Evolutionary conservation across 2,113 vertebrate genomes (phyloP).

Genomic region (Apteryx owenii): DNA sequence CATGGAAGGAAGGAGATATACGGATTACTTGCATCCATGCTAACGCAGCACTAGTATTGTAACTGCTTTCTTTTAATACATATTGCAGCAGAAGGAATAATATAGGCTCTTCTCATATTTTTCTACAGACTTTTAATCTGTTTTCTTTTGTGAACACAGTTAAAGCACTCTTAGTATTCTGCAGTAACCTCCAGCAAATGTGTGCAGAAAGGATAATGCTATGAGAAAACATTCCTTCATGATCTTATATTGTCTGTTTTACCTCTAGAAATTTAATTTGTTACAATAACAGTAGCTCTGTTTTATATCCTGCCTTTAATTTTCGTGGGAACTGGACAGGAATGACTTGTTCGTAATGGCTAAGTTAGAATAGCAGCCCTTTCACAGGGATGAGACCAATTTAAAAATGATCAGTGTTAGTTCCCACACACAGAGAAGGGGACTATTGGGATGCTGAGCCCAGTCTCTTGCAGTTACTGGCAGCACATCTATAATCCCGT

Average conservation of each 20-base stretch:
- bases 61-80: neutral
- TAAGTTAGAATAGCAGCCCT: neutral
- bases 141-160: neutral
- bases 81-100: neutral
- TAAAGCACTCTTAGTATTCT: neutral
- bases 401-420: slow-evolving; percentile 18
- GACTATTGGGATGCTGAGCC: neutral
- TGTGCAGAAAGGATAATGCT: neutral
- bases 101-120: neutral
- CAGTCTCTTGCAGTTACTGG: neutral
- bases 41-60: neutral
- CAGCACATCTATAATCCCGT: neutral
- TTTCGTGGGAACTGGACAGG: slow-evolving; percentile 30
- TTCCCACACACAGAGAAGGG: slow-evolving; percentile 21
- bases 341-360: slow-evolving; percentile 9
- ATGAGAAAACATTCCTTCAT: slow-evolving; percentile 19
- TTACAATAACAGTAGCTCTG: neutral
- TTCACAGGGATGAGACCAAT: slow-evolving; percentile 32
- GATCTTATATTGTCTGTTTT: neutral
- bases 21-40: neutral
- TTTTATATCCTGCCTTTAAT: slow-evolving; percentile 23
- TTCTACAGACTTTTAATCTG: neutral
- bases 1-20: neutral
- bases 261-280: slow-evolving; percentile 22
- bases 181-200: neutral